Percentiles rank a stretch among this genome's conserved stretches.
These are phyloP conservation scores for Urocyon cinereoargenteus DNA, from an alignment of 2,797 vertebrate species.

Conservation along the genomic window DNA sequence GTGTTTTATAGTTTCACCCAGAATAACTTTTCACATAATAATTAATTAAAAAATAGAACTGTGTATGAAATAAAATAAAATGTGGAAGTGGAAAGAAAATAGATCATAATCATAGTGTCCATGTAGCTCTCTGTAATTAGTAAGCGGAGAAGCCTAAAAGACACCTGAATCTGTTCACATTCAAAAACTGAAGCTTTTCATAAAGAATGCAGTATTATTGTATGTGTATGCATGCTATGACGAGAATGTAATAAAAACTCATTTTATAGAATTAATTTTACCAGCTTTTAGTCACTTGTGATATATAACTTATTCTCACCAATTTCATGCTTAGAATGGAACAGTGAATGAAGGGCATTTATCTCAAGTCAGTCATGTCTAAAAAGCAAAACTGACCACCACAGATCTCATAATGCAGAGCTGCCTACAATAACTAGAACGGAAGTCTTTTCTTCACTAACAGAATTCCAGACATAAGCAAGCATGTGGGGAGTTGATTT, in stretches of 20 bases:
- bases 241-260: slow-evolving; percentile 26
- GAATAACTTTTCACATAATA: slow-evolving; percentile 81
- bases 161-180: slow-evolving; percentile 51
- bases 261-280: slow-evolving; percentile 48
- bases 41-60: slow-evolving; percentile 77
- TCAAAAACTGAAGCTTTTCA: not conserved
- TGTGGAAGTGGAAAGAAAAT: slow-evolving; percentile 56
- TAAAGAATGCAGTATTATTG: not conserved
- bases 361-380: not conserved
- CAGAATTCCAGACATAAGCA: not conserved
- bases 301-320: not conserved
- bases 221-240: not conserved
- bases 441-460: slow-evolving; percentile 35
- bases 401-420: not conserved
- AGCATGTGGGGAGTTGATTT: not conserved
- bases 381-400: slow-evolving; percentile 43
- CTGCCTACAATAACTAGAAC: not conserved
- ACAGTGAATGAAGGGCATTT: slow-evolving; percentile 23
- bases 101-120: slow-evolving; percentile 61
- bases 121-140: slow-evolving; percentile 45
- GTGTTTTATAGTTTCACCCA: slow-evolving; percentile 71
- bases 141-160: slow-evolving; percentile 45
- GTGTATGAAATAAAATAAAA: slow-evolving; percentile 72
- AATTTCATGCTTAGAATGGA: slow-evolving; percentile 39
- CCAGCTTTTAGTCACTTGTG: not conserved